Evolutionary conservation across 1,140 invertebrate species (phyloP), one percentile per base, ranked within the genome.

Genomic region (Drosophila fuyamai): DNA sequence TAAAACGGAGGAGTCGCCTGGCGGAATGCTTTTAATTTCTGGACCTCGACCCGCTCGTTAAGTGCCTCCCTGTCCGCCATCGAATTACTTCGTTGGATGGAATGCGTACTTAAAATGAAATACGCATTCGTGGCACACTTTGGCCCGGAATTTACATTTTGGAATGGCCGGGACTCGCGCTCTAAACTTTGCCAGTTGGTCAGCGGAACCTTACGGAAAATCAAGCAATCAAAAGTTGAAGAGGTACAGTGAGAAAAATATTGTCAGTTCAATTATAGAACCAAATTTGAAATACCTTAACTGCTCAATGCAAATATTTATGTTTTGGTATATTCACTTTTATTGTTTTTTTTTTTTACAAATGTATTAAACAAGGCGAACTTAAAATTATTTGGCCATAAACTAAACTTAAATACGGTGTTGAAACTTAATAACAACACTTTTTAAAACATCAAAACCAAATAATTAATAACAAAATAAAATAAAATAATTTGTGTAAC

Each of bases 1-100:
- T 81, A 81, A 84, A 86, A 70, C 44, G 40, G 63, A 50, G 60
- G 48, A 61, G 55, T 32, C 29, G 29, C 65, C 63, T 67, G 59
- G 62, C 74, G 68, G 71, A 81, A 82, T 78, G 63, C 75, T 53
- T 81, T 81, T 78, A 78, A 85, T 86, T 78, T 75, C 57, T 35
- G 58, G 36, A 44, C 63, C 73, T 56, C 72, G 47, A 54, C 47
- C 73, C 73, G 51, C 71, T 75, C 71, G 71, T 75, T 75, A 75
- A 75, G 72, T 75, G 72, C 44, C 43, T 43, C 46, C 35, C 36
- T 46, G 36, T 40, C 40, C 47, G 32, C 12, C 48, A 14, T 38
- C 16, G 50, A 75, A 75, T 75, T 51, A 59, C 60, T 75, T 65
- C 65, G 51, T 51, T 74, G 35, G 55, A 16, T 18, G 58, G 70